phyloP scores from a whole-genome alignment of 23 tunicate species.

The Corella eumyota region DNA sequence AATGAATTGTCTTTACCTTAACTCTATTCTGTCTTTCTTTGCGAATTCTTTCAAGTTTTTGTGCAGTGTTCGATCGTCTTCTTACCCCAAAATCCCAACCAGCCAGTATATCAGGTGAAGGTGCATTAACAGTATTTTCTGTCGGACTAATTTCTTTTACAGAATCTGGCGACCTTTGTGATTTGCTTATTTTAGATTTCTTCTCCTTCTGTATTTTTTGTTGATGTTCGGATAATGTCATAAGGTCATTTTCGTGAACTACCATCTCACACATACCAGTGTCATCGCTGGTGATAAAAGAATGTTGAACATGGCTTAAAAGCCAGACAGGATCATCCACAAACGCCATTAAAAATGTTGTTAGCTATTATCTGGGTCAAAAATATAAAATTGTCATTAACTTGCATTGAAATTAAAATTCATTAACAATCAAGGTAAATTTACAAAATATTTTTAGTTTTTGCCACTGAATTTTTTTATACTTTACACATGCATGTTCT shows the following conservation, averaged over 20 bases:
- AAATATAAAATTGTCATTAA: neutral
- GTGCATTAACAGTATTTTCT: no score
- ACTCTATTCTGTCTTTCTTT: slow-evolving; percentile 69
- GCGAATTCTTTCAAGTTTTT: slow-evolving; percentile 75
- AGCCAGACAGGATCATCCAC: slow-evolving; percentile 87
- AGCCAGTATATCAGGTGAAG: slow-evolving; percentile 71
- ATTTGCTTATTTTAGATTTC: neutral
- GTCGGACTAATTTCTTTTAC: no score
- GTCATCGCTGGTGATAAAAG: slow-evolving; percentile 91
- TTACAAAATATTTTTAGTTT: no score
- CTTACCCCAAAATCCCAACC: slow-evolving; percentile 89
- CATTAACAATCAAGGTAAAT: neutral
- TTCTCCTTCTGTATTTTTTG: slow-evolving; percentile 10
- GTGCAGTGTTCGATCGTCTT: slow-evolving; percentile 87
- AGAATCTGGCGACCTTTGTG: neutral
- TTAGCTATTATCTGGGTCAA: neutral
- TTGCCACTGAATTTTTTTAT: no score
- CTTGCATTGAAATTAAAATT: neutral
- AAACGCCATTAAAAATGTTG: slow-evolving; percentile 47
- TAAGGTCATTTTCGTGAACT: slow-evolving; percentile 55
- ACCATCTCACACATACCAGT: slow-evolving; percentile 97
- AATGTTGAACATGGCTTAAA: slow-evolving; percentile 59
- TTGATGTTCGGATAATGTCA: slow-evolving; percentile 53
- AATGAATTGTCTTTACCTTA: slow-evolving; percentile 61
- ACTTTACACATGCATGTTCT: no score